Conservation (phyloP, 64 coral and sea anemone species). For the Platygyra sinensis region DNA sequence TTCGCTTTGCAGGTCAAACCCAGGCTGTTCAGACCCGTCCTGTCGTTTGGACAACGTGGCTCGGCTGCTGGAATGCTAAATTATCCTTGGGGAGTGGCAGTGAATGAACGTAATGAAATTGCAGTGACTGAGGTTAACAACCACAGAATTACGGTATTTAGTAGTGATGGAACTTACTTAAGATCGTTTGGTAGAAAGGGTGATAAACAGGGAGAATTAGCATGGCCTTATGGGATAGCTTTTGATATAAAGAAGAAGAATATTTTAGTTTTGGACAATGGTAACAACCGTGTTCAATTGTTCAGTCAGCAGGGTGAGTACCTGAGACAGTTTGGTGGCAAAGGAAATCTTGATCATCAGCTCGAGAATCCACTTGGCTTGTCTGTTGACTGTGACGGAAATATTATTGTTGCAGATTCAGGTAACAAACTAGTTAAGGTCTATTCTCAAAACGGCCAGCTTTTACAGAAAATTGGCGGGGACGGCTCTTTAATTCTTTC, state of each 20-base stretch:
- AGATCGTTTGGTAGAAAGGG: too few species aligned
- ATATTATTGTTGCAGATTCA: conserved; percentile 5
- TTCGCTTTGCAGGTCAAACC: background rate
- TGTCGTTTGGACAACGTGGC: conserved; percentile 2
- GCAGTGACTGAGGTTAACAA: too few species aligned
- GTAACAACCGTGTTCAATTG: background rate
- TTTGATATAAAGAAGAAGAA: background rate
- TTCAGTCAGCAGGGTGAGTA: conserved; percentile 6
- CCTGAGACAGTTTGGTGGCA: background rate
- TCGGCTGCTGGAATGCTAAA: background rate
- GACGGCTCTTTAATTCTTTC: too few species aligned
- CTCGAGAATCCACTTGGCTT: background rate
- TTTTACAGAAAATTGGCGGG: too few species aligned
- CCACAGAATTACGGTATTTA: too few species aligned
- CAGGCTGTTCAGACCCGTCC: background rate
- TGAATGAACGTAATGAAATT: too few species aligned
- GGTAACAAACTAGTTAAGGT: too few species aligned
- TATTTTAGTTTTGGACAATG: background rate
- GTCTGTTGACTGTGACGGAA: background rate
- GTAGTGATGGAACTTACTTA: too few species aligned
- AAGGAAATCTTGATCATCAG: background rate
- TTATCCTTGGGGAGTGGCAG: background rate
- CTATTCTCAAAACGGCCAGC: too few species aligned
- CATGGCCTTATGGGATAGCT: background rate
- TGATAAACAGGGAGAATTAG: background rate